These are phyloP conservation scores for Chlorodrepanis virens DNA, from an alignment of 2,113 vertebrate species.

Conservation along the genomic window DNA sequence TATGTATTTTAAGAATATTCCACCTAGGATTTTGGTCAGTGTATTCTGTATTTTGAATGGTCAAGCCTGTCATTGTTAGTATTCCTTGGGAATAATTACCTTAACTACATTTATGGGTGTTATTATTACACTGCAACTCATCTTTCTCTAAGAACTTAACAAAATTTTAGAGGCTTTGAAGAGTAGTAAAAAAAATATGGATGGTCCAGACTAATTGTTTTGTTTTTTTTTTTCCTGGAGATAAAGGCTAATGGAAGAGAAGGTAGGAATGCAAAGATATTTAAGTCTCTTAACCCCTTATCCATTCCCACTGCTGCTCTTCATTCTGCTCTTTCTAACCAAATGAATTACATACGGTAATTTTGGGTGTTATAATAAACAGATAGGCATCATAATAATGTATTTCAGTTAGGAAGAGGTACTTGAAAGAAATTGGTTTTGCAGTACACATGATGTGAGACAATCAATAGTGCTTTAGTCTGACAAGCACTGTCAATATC, in stretches of 20 bases:
- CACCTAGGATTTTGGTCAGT: neutral
- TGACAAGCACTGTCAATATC: constrained; percentile 83
- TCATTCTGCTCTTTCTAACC: constrained; percentile 40
- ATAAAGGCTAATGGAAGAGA: neutral
- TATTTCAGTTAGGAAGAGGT: constrained; percentile 83
- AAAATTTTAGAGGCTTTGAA: neutral
- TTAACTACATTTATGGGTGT: neutral
- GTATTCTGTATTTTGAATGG: neutral
- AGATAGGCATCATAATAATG: constrained; percentile 74
- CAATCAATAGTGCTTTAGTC: constrained; percentile 87
- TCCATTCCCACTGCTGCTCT: neutral
- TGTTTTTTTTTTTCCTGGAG: neutral
- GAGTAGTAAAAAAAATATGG: neutral
- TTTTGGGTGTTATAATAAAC: constrained; percentile 71
- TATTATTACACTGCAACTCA: neutral
- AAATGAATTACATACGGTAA: constrained; percentile 58
- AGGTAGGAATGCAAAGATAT: neutral
- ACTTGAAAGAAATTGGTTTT: constrained; percentile 87
- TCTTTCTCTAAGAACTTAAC: neutral
- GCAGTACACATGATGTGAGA: constrained; percentile 85
- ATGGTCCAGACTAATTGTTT: neutral
- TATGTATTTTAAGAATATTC: neutral
- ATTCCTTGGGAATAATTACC: neutral
- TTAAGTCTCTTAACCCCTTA: neutral
- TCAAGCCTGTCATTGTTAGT: neutral